Base-by-base conservation (phyloP, 2,888 invertebrate species). In the Cantharis lateralis region DNA sequence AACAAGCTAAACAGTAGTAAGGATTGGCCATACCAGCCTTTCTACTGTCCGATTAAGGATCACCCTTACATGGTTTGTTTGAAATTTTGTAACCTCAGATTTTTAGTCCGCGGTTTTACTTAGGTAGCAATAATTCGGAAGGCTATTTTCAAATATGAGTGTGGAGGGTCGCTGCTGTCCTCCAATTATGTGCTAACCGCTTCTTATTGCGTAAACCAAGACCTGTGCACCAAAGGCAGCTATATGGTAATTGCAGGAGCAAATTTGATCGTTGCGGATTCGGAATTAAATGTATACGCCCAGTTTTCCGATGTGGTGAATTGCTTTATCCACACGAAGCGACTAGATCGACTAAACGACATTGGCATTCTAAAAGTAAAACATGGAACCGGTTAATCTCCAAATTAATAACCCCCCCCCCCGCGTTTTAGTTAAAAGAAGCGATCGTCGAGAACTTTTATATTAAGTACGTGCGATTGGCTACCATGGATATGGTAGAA, bases 351-450 rank as follows among this genome's bases (percentile, higher is more conserved):
- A 48, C 0, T 0, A 9, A 7, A 48, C 13, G 13, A 48, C 48
- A n/a, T 48, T 48, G 48, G n/a, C n/a, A 7, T 48, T 13, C 0
- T 48, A 48, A 48, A 48, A n/a, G 48, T 48, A 48, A 48, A n/a
- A 1, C 9, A 2, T 9, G 0, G n/a, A n/a, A 9, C 0, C n/a
- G 0, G n/a, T 48, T 48, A 9, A n/a, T n/a, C 7, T 2, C n/a
- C 7, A 48, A n/a, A 48, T n/a, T n/a, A 48, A 48, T 48, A 24
- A 24, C 0, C 24, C 9, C 24, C 1, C 4, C 0, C 24, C 1
- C 4, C 0, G 5, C 0, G 1, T 48, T 48, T 48, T 4, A 48
- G 48, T n/a, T 48, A n/a, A n/a, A n/a, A 48, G 9, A n/a, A 7
- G 7, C n/a, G n/a, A 48, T 48, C n/a, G n/a, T 48, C 0, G 48